Conservation (phyloP, 2,113 vertebrate genomes). For the Phoenicopterus ruber region DNA sequence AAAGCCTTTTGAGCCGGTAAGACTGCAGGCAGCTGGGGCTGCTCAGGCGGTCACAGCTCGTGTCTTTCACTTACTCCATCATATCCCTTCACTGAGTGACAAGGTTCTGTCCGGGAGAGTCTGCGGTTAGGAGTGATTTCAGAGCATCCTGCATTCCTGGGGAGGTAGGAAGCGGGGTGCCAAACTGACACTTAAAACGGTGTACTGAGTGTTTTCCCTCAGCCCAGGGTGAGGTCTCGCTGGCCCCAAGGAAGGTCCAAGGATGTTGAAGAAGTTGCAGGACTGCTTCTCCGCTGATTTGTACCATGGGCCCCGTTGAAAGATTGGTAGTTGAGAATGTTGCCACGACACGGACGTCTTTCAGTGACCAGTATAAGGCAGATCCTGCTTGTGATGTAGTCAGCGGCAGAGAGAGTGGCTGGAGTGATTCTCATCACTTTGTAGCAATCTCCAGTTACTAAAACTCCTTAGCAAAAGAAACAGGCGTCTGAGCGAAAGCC, state of each 20-base stretch:
- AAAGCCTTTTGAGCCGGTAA: neutral
- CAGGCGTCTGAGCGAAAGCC: neutral
- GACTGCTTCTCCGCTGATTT: neutral
- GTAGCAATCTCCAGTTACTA: neutral
- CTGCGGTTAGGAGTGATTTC: neutral
- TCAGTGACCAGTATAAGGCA: neutral
- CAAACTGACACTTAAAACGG: neutral
- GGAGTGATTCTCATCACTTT: neutral
- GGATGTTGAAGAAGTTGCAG: neutral
- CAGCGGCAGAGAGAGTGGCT: neutral
- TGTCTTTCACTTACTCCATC: neutral
- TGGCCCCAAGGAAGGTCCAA: neutral
- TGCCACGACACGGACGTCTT: neutral
- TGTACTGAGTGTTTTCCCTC: neutral
- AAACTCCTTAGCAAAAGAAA: neutral
- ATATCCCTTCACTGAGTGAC: neutral
- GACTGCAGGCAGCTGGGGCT: neutral
- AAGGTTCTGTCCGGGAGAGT: neutral
- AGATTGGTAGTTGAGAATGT: neutral
- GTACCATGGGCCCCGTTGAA: fast-evolving
- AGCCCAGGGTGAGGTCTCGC: neutral
- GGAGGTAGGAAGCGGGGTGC: neutral
- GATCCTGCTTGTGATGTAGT: neutral
- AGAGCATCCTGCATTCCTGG: neutral
- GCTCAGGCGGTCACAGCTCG: neutral